Conservation (phyloP, 2,888 invertebrate genomes). For the Sussaba pulchella region DNA sequence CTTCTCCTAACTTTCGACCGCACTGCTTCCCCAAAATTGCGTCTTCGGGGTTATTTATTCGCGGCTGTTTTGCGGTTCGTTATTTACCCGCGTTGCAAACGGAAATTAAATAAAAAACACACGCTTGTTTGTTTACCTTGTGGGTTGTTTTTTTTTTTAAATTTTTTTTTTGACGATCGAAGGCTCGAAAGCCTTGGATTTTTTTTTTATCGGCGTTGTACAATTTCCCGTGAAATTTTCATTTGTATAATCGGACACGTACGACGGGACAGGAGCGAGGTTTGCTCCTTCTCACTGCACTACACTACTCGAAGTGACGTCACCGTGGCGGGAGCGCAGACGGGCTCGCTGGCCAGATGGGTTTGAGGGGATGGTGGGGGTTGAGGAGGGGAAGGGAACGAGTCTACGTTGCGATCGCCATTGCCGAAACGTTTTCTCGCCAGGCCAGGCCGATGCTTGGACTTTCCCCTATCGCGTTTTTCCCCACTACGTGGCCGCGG, state of each 20-base stretch:
- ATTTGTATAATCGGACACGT: slow-evolving; percentile 74
- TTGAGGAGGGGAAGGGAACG: slow-evolving; percentile 80
- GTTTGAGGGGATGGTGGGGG: slow-evolving; percentile 73
- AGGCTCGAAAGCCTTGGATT: too few species aligned
- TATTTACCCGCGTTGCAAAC: too few species aligned
- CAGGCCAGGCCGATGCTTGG: slow-evolving; percentile 53
- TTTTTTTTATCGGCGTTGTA: neutral
- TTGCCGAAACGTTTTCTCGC: slow-evolving; percentile 71
- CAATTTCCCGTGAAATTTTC: too few species aligned
- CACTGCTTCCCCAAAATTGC: too few species aligned
- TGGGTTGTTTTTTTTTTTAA: neutral
- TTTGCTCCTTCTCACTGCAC: slow-evolving; percentile 84
- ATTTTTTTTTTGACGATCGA: neutral
- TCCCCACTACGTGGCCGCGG: neutral
- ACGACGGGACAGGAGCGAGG: slow-evolving; percentile 80
- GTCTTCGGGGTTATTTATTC: too few species aligned
- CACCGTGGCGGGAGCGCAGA: slow-evolving; percentile 84
- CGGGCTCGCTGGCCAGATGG: slow-evolving; percentile 82
- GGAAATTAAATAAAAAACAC: too few species aligned
- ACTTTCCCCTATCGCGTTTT: too few species aligned
- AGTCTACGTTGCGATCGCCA: slow-evolving; percentile 78
- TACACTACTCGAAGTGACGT: slow-evolving; percentile 85
- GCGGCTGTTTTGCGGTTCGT: too few species aligned
- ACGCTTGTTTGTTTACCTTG: neutral
- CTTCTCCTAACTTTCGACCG: too few species aligned